Evolutionary conservation across 2,888 invertebrate genomes (phyloP), one percentile per base, ranked within the genome.

Genomic region (Theodoxus fluviatilis): DNA sequence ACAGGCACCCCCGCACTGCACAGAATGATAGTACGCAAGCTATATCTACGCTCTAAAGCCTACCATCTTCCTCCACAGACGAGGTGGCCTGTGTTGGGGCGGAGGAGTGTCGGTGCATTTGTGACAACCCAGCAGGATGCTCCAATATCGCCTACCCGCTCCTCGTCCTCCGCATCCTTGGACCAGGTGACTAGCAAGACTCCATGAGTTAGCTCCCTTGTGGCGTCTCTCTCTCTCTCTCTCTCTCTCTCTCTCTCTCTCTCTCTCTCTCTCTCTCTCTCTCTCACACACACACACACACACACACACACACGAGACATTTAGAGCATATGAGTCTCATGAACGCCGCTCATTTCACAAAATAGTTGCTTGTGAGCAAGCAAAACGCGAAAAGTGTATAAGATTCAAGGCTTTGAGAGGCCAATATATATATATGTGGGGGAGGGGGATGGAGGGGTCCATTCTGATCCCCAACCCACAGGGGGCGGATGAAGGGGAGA

Each of bases 141-240:
- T 85, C 88, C 0, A 89, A 90, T 79, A 86, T 88, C 33, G 89
- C 89, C 7, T 90, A 89, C 79, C 89, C 89, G 0, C 79, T 85
- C 65, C 82, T 90, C 35, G 89, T 90, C 12, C 78, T 89, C 12
- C 83, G 85, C 70, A 79, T 89, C 9, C 84, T 90, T 83, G 89
- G 89, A 15, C 75, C 78, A 70, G 89, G 89, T 81, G 73, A 38
- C n/a, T n/a, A n/a, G n/a, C n/a, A n/a, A n/a, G n/a, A n/a, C n/a
- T 12, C 31, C 15, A 9, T 28, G 28, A 12, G 37, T 7, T 57
- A 25, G 18, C n/a, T 59, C 33, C 31, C 33, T 59, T 7, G 2
- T 3, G 9, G 0, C 15, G 1, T 18, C 28, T 59, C 4, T 59
- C 33, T 12, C 59, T 18, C 52, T 52, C 52, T 52, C 4, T 31